Evolutionary conservation across 2,888 invertebrate genomes (phyloP).

Genomic region (Pterobdella sp.): DNA sequence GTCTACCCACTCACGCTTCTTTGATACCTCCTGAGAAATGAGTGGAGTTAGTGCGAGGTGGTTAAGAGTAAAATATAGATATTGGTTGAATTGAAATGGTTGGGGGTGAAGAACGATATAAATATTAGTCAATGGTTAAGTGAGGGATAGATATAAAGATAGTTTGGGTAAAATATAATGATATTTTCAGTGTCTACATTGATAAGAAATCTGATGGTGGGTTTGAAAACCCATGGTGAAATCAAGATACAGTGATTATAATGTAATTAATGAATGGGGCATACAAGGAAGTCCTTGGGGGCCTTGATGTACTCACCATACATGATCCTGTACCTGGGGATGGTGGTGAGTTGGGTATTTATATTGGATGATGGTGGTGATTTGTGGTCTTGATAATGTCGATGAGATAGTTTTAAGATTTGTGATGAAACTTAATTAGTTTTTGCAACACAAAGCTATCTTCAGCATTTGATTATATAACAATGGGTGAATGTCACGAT

Average conservation of each 20-base stretch:
- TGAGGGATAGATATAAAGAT: not conserved
- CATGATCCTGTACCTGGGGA: slow-evolving; percentile 48
- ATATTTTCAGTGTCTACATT: not conserved
- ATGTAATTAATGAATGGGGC: not conserved
- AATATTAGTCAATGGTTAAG: not conserved
- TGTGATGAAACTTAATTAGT: no score
- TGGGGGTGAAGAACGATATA: not conserved
- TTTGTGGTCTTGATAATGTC: no score
- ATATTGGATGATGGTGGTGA: no score
- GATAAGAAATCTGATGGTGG: not conserved
- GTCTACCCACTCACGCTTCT: slow-evolving; percentile 94
- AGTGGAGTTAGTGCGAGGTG: not conserved
- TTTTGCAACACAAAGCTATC: no score
- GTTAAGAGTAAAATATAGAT: not conserved
- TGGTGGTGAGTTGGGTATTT: no score
- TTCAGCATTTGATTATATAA: no score
- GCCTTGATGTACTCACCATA: slow-evolving; percentile 39
- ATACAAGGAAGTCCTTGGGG: slow-evolving; percentile 42
- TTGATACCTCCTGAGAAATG: slow-evolving; percentile 70
- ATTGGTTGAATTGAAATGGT: not conserved
- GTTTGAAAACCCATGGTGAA: not conserved
- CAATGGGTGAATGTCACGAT: no score
- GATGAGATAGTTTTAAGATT: no score
- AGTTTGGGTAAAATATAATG: not conserved
- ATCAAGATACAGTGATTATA: not conserved